A percentile compares a stretch with the other conserved stretches of the same genome.
phyloP scores from a whole-genome alignment of 1,140 invertebrate genomes.

The Leptinotarsa defecta region DNA sequence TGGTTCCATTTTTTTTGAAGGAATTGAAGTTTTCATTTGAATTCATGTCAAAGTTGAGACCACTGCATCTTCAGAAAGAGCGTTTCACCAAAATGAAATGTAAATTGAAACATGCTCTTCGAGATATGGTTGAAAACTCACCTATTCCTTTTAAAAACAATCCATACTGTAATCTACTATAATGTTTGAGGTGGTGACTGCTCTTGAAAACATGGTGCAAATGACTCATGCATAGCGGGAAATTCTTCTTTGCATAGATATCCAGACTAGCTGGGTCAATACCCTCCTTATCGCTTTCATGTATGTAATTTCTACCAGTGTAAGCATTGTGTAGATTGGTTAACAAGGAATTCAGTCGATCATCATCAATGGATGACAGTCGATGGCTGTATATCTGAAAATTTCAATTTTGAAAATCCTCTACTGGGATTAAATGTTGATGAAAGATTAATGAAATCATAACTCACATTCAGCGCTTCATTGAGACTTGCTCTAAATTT shows the following conservation, averaged over 20 bases:
- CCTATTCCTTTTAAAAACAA: constrained; percentile 87
- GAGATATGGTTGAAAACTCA: constrained; percentile 10
- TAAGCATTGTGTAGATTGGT: constrained; percentile 80
- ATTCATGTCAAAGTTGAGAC: no score
- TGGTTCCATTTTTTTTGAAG: no score
- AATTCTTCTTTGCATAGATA: constrained; percentile 79
- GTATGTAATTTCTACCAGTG: constrained; percentile 73
- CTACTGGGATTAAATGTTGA: background rate
- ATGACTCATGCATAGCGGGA: constrained; percentile 92
- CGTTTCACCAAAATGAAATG: no score
- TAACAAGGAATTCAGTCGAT: constrained; percentile 73
- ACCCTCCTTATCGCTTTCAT: constrained; percentile 51
- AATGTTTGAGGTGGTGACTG: constrained; percentile 88
- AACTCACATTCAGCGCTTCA: constrained; percentile 72
- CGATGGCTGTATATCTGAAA: constrained; percentile 57
- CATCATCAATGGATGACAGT: constrained; percentile 78
- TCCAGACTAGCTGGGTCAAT: constrained; percentile 63
- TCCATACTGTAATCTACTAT: constrained; percentile 88
- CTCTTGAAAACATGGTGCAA: constrained; percentile 79
- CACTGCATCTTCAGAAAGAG: no score
- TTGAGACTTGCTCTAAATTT: constrained; percentile 78
- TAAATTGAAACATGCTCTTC: no score
- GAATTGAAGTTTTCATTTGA: no score
- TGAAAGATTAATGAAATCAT: background rate
- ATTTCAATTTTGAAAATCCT: background rate